Percentiles rank a stretch among this genome's conserved stretches.
Conservation (phyloP, 2,888 invertebrate species). For the Oxystoma pomonae region DNA sequence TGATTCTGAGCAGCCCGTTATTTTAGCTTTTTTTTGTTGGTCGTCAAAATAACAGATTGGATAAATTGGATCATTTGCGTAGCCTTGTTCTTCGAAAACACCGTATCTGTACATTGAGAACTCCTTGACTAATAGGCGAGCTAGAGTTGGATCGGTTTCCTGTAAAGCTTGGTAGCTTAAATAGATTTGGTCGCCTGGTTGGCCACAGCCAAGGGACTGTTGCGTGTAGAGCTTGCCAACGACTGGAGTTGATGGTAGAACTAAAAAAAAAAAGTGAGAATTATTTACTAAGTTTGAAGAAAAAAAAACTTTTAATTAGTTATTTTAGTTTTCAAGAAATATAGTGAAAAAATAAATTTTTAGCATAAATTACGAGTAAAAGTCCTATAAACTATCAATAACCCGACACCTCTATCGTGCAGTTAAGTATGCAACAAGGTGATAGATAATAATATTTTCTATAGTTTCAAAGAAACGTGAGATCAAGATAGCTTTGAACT, state of each 20-base stretch:
- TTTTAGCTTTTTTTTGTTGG: slow-evolving; percentile 41
- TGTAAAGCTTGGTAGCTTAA: slow-evolving; percentile 48
- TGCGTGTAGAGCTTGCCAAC: slow-evolving; percentile 58
- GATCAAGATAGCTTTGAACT: not conserved
- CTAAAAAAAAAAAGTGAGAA: slow-evolving; percentile 18
- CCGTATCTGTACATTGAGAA: slow-evolving; percentile 67
- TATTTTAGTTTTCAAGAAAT: no score
- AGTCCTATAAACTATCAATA: not conserved
- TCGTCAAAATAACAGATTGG: slow-evolving; percentile 53
- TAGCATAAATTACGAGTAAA: not conserved
- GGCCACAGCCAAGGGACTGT: slow-evolving; percentile 58
- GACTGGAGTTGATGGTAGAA: slow-evolving; percentile 51
- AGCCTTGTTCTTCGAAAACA: slow-evolving; percentile 63
- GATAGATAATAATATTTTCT: not conserved
- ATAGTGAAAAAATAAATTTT: not conserved
- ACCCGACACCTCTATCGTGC: not conserved
- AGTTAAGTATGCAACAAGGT: not conserved
- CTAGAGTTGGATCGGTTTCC: slow-evolving; percentile 39
- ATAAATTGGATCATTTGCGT: slow-evolving; percentile 54
- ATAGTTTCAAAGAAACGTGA: not conserved
- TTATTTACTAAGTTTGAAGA: not conserved
- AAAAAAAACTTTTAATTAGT: no score
- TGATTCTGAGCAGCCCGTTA: slow-evolving; percentile 54
- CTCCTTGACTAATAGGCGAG: slow-evolving; percentile 55
- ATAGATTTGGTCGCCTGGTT: slow-evolving; percentile 56